These are phyloP conservation scores for Chamaetylas fuelleborni DNA, from an alignment of 2,113 vertebrate species.

Conservation along the genomic window DNA sequence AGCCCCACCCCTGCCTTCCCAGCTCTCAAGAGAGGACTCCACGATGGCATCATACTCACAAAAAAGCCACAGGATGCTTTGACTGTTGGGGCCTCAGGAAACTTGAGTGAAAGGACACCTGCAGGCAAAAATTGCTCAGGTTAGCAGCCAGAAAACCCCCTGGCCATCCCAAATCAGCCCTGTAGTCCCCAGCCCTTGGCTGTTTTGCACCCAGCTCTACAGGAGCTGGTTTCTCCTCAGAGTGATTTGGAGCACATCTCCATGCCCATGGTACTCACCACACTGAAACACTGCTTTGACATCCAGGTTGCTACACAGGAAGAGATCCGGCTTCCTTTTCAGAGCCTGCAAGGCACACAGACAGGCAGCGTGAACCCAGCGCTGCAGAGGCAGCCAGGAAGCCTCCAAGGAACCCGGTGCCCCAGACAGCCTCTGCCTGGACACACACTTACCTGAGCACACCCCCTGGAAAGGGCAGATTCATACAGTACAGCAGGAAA, in stretches of 20 bases:
- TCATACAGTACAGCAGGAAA: conserved; percentile 38
- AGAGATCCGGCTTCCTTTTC: conserved; percentile 98
- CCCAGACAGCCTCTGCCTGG: conserved; percentile 27
- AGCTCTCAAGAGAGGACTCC: background rate
- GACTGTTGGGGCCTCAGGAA: conserved; percentile 95
- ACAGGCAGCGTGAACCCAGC: conserved; percentile 58
- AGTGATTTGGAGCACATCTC: accelerated
- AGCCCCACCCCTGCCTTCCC: background rate
- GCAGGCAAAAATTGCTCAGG: conserved; percentile 20
- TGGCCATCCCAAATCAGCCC: background rate
- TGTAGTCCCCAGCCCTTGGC: background rate
- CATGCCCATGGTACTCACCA: conserved; percentile 80
- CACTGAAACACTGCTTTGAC: conserved; percentile 98
- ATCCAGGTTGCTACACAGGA: conserved; percentile 93
- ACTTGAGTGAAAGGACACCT: conserved; percentile 97
- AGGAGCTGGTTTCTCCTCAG: background rate
- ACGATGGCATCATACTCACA: conserved; percentile 75
- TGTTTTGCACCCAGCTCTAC: background rate
- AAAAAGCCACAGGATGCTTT: conserved; percentile 96
- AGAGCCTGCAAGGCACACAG: conserved; percentile 91
- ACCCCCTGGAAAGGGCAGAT: background rate
- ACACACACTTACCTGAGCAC: conserved; percentile 65
- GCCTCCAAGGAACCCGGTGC: background rate
- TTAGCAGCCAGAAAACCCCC: background rate
- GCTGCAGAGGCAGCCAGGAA: background rate